Percentiles rank a stretch among this genome's conserved stretches.
These are phyloP conservation scores for Acrobasis repandana DNA, from an alignment of 2,888 invertebrate species.

Conservation along the genomic window DNA sequence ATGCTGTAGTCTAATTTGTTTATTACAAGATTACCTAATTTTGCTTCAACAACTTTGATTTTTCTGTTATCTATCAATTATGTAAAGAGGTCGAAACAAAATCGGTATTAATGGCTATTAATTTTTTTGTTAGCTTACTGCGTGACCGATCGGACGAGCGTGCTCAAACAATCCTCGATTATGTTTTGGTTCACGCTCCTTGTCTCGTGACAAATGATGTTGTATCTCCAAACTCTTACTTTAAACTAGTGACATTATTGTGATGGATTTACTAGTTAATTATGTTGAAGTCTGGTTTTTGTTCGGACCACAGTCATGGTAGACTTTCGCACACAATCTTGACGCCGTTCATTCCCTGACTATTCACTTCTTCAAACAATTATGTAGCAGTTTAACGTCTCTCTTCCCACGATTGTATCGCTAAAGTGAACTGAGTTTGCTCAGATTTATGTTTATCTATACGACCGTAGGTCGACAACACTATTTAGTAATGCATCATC, in stretches of 20 bases:
- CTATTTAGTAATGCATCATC: slow-evolving; percentile 22
- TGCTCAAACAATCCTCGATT: slow-evolving; percentile 46
- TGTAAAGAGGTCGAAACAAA: slow-evolving; percentile 35
- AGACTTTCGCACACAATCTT: slow-evolving; percentile 48
- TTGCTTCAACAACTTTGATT: neutral
- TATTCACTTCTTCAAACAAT: slow-evolving; percentile 68
- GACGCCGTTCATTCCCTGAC: slow-evolving; percentile 60
- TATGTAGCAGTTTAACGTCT: slow-evolving; percentile 65
- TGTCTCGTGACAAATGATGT: slow-evolving; percentile 59
- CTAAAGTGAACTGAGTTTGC: slow-evolving; percentile 56
- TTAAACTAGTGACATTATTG: slow-evolving; percentile 23
- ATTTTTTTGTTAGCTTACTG: slow-evolving; percentile 45
- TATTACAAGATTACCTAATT: no score
- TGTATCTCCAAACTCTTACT: slow-evolving; percentile 43
- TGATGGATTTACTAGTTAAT: slow-evolving; percentile 24
- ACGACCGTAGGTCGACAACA: slow-evolving; percentile 19
- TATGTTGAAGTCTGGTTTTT: slow-evolving; percentile 28
- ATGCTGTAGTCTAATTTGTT: no score
- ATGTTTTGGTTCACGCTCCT: slow-evolving; percentile 56
- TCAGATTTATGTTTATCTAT: slow-evolving; percentile 62
- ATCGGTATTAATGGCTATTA: slow-evolving; percentile 38
- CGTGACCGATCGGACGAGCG: slow-evolving; percentile 57
- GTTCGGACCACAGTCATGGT: slow-evolving; percentile 29
- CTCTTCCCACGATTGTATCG: slow-evolving; percentile 74
- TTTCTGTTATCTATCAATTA: slow-evolving; percentile 27